These are phyloP conservation scores for Bombus impatiens DNA, from an alignment of 1,140 invertebrate genomes.

Conservation along the genomic window DNA sequence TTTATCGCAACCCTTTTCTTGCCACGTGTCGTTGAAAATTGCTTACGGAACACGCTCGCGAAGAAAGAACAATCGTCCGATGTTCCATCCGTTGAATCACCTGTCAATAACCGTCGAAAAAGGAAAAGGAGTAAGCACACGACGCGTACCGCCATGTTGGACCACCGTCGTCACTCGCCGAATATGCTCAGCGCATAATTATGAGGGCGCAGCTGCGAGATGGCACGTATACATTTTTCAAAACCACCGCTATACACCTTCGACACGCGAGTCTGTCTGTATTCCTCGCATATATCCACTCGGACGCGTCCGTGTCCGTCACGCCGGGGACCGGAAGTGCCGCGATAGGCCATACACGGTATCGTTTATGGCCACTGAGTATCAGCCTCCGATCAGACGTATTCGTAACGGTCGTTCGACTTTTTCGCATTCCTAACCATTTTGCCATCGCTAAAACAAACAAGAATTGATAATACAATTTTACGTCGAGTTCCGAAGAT, in stretches of 20 bases:
- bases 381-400: not conserved
- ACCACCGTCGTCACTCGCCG: slow-evolving; percentile 44
- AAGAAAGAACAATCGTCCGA: not conserved
- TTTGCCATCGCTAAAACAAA: not conserved
- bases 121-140: slow-evolving; percentile 26
- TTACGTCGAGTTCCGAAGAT: not conserved
- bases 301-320: not conserved
- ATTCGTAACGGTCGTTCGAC: not conserved
- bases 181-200: slow-evolving; percentile 61
- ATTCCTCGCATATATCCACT: slow-evolving; percentile 9
- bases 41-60: too few relatives aligned
- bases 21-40: not conserved
- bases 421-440: too few relatives aligned
- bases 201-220: slow-evolving; percentile 59
- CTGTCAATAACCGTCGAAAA: slow-evolving; percentile 39
- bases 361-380: slow-evolving; percentile 22
- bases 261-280: slow-evolving; percentile 19
- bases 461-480: not conserved
- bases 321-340: slow-evolving; percentile 24
- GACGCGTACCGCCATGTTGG: slow-evolving; percentile 39
- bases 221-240: slow-evolving; percentile 58
- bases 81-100: slow-evolving; percentile 32
- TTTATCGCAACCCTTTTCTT: not conserved
- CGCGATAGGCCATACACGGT: slow-evolving; percentile 27
- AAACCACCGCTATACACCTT: slow-evolving; percentile 50